phyloP scores from a whole-genome alignment of 2,888 invertebrate genomes.

The Poecilobothrus nobilitatus region DNA sequence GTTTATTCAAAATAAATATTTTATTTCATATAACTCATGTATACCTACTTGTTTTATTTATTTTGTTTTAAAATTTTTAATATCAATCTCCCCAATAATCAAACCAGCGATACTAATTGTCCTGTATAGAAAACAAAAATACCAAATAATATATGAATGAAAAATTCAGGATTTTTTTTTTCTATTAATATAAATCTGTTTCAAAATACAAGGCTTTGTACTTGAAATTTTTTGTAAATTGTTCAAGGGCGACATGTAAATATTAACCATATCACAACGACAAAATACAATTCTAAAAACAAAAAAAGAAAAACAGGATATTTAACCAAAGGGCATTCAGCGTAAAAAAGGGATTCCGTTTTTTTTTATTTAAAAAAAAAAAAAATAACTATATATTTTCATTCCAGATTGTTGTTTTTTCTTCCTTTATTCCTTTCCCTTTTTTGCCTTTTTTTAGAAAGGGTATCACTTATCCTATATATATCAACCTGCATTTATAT shows the following conservation, averaged over 20 bases:
- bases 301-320: slow-evolving; percentile 1
- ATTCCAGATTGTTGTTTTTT: neutral
- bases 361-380: neutral
- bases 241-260: slow-evolving; percentile 3
- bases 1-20: neutral
- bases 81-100: neutral
- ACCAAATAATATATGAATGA: neutral
- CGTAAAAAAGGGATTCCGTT: neutral
- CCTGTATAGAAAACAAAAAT: neutral
- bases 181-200: neutral
- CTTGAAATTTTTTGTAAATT: neutral
- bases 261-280: neutral
- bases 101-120: neutral
- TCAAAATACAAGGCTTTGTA: neutral
- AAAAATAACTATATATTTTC: neutral
- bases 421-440: too few species aligned
- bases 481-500: neutral
- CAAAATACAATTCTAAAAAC: neutral
- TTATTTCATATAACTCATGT: neutral
- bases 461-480: neutral
- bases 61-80: too few species aligned
- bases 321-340: slow-evolving; percentile 1
- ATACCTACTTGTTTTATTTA: too few species aligned
- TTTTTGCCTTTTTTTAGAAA: neutral
- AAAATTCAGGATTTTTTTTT: neutral